Evolutionary conservation across 2,797 vertebrate species (phyloP).

Genomic region (Acipenser ruthenus): DNA sequence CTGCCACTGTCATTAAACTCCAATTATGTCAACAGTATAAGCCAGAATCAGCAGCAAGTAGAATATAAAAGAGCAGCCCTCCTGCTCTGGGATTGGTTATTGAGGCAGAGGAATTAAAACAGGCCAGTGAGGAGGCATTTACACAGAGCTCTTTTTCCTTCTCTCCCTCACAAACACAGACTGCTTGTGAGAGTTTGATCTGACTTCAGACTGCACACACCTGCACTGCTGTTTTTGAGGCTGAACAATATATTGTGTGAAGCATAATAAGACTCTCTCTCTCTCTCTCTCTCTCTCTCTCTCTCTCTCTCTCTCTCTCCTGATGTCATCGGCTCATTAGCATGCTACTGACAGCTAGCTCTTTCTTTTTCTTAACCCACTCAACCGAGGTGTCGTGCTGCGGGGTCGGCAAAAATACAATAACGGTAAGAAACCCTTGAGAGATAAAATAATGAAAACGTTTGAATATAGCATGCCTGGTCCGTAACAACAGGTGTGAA

Average conservation of each 20-base stretch:
- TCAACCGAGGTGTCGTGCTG: neutral
- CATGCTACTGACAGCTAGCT: constrained; percentile 15
- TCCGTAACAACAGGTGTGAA: too few relatives aligned
- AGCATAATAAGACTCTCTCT: constrained; percentile 3
- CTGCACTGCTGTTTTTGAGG: neutral
- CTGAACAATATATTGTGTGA: neutral
- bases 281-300: constrained; percentile 5
- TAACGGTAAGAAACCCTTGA: too few relatives aligned
- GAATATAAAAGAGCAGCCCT: neutral
- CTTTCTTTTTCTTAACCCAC: constrained; percentile 26
- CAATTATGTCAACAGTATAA: constrained; percentile 1
- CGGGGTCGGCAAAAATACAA: too few relatives aligned
- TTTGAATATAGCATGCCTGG: too few relatives aligned
- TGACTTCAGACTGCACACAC: neutral
- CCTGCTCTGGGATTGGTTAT: neutral
- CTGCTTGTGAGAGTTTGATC: neutral
- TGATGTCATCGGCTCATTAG: constrained; percentile 8
- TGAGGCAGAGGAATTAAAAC: constrained; percentile 35
- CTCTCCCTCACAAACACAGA: constrained; percentile 9
- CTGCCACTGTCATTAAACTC: constrained; percentile 3
- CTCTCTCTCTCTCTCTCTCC: constrained; percentile 21
- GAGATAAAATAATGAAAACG: too few relatives aligned
- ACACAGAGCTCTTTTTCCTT: constrained; percentile 29
- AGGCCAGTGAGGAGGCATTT: constrained; percentile 36
- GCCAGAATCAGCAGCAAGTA: neutral